These are phyloP conservation scores for Pelecanus crispus DNA, from an alignment of 2,113 vertebrate genomes.

Conservation along the genomic window DNA sequence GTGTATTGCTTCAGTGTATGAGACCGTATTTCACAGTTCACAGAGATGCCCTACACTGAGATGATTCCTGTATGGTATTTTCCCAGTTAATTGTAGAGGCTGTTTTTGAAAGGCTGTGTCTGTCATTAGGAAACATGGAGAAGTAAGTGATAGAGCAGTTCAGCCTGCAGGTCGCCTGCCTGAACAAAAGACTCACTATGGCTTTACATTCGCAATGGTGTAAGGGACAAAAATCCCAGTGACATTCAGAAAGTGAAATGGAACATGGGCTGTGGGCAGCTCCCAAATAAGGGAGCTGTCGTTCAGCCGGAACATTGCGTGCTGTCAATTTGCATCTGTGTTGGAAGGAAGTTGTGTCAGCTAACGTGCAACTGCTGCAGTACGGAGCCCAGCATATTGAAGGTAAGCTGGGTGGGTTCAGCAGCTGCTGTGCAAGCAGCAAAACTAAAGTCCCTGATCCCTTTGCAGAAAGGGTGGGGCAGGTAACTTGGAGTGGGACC, in stretches of 20 bases:
- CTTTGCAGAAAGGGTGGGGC: neutral
- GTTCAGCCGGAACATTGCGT: neutral
- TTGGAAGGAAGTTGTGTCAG: neutral
- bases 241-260: neutral
- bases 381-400: rapidly evolving
- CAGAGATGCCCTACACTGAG: neutral
- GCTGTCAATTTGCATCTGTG: neutral
- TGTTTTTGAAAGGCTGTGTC: neutral
- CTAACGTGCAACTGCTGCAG: neutral
- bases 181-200: neutral
- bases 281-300: neutral
- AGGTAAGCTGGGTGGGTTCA: neutral
- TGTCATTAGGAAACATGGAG: neutral
- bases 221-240: neutral
- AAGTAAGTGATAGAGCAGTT: neutral
- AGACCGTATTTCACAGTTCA: neutral
- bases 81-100: neutral
- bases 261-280: neutral
- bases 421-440: neutral
- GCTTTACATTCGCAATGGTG: neutral
- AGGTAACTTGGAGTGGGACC: neutral
- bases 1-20: neutral
- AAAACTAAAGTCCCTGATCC: neutral
- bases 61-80: neutral
- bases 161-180: neutral